Evolutionary conservation across 2,888 invertebrate species (phyloP), one percentile per base, ranked within the genome.

Genomic region (Arge pagana): DNA sequence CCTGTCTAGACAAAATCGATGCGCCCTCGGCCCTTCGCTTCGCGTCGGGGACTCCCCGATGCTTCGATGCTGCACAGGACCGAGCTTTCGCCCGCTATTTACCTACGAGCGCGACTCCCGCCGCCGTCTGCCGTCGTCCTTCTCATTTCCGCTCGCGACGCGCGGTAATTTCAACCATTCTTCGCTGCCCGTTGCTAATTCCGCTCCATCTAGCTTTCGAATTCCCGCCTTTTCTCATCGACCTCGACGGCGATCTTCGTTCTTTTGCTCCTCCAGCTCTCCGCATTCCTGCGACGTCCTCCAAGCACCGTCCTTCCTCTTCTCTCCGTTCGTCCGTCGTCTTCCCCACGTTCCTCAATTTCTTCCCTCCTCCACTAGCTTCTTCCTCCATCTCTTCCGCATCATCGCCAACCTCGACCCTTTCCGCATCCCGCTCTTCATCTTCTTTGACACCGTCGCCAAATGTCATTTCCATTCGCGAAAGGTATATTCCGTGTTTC

Each of bases 1-100:
- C 71, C 70, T 66, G 72, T 73, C 72, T 71, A 73, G 72, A 73
- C 72, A 72, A 73, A 73, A 73, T 73, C 72, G 70, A 73, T 72
- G 72, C 69, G 67, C 71, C 71, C 70, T 67, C 68, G 66, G 66
- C 65, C 67, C 62, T 65, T 63, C 58, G 43, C 50, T 33, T 45
- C 31, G n/a, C n/a, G n/a, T n/a, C n/a, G n/a, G n/a, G n/a, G n/a
- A n/a, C n/a, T n/a, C n/a, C n/a, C n/a, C n/a, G n/a, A n/a, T n/a
- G n/a, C n/a, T n/a, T n/a, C n/a, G n/a, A n/a, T n/a, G n/a, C n/a
- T n/a, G n/a, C n/a, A n/a, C n/a, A n/a, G n/a, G n/a, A n/a, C n/a
- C n/a, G n/a, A n/a, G n/a, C n/a, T n/a, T n/a, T n/a, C n/a, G n/a
- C n/a, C n/a, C n/a, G n/a, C n/a, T n/a, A n/a, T n/a, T n/a, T n/a